A percentile compares a stretch with the other conserved stretches of the same genome.
Evolutionary conservation across 2,113 vertebrate genomes (phyloP).

Genomic region (Leptodactylus fuscus): DNA sequence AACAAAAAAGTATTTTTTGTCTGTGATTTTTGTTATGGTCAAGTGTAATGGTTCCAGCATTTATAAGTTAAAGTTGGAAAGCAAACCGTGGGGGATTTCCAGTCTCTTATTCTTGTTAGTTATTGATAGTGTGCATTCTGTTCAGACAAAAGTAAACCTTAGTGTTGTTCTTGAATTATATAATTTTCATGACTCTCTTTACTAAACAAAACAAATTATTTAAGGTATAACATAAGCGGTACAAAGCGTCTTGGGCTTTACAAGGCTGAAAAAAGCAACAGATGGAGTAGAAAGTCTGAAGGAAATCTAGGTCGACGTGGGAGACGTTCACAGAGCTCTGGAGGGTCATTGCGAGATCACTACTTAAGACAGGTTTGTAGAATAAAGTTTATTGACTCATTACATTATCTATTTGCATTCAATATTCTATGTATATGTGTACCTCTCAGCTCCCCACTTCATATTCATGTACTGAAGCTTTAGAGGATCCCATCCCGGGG

Average conservation of each 20-base stretch:
- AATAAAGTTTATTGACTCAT: slow-evolving; percentile 63
- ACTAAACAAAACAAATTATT: background rate
- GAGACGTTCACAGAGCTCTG: slow-evolving; percentile 81
- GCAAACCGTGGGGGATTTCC: too few species aligned
- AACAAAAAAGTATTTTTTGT: too few species aligned
- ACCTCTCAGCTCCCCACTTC: slow-evolving; percentile 78
- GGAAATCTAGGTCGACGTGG: slow-evolving; percentile 82
- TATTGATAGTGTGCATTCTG: too few species aligned
- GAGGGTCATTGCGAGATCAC: slow-evolving; percentile 80
- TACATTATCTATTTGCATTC: slow-evolving; percentile 70
- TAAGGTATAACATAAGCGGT: slow-evolving; percentile 90
- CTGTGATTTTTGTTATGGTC: too few species aligned
- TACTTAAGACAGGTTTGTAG: slow-evolving; percentile 87
- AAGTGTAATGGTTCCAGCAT: too few species aligned
- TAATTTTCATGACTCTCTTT: background rate
- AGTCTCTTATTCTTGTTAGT: too few species aligned
- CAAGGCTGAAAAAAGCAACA: slow-evolving; percentile 74
- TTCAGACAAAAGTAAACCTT: too few species aligned
- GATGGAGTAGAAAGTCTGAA: slow-evolving; percentile 83
- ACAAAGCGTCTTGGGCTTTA: slow-evolving; percentile 84
- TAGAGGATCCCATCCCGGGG: slow-evolving; percentile 74
- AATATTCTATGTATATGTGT: slow-evolving; percentile 61
- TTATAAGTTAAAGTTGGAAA: too few species aligned
- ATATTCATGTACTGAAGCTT: slow-evolving; percentile 79
- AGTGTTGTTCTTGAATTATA: too few species aligned